These are phyloP conservation scores for Brachionus paranguensis DNA, from an alignment of 1,140 invertebrate species.

Conservation along the genomic window DNA sequence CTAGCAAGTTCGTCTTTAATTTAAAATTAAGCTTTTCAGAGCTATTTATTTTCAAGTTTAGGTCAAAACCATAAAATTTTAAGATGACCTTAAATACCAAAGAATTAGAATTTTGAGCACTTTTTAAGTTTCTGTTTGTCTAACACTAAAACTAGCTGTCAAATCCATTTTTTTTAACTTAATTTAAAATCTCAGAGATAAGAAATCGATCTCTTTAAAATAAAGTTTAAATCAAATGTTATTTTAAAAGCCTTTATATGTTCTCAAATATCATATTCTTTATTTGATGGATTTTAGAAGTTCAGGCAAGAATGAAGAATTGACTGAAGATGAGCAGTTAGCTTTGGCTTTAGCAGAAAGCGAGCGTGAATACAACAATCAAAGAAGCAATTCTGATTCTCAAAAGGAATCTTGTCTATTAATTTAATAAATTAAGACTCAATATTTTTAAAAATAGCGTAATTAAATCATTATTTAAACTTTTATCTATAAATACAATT, in stretches of 20 bases:
- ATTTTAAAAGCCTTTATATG: background rate
- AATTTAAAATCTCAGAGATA: background rate
- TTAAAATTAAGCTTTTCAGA: background rate
- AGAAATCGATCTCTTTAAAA: background rate
- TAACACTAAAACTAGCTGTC: background rate
- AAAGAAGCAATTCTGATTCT: background rate
- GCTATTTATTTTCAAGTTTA: background rate
- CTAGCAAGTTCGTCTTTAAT: background rate
- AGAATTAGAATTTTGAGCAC: background rate
- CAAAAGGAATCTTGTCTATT: background rate
- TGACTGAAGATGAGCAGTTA: slow-evolving; percentile 3
- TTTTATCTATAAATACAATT: background rate
- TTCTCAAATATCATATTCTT: background rate
- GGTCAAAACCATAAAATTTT: background rate
- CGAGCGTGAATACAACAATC: background rate
- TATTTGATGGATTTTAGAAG: background rate
- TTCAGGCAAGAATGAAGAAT: background rate
- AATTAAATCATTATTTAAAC: background rate
- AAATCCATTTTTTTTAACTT: background rate
- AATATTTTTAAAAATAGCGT: background rate
- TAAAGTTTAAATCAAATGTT: background rate
- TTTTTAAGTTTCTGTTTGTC: background rate
- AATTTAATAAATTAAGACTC: background rate
- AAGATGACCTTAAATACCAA: background rate
- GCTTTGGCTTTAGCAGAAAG: slow-evolving; percentile 20